Evolutionary conservation across 2,113 vertebrate species (phyloP).

Genomic region (Prionailurus viverrinus): DNA sequence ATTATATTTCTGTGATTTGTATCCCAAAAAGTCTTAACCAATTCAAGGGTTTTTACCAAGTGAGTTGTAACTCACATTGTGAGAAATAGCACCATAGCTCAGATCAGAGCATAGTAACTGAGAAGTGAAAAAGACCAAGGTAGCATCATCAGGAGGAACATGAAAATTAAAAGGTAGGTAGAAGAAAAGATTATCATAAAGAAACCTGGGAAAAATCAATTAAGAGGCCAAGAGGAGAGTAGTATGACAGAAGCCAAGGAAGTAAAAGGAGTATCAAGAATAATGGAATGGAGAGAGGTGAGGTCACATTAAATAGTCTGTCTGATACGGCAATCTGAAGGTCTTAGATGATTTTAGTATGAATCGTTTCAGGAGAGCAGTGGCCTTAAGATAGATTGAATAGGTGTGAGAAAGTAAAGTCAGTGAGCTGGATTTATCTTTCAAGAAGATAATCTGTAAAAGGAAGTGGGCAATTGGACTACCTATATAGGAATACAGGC

Average conservation of each 20-base stretch:
- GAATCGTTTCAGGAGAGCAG: neutral
- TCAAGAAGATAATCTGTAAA: neutral
- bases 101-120: neutral
- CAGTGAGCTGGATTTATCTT: neutral
- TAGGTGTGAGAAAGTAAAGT: neutral
- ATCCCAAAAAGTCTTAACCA: constrained; percentile 1
- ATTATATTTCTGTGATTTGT: neutral
- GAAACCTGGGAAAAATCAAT: neutral
- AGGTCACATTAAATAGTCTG: neutral
- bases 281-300: neutral
- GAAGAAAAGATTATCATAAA: neutral
- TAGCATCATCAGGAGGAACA: neutral
- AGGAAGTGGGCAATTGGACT: neutral
- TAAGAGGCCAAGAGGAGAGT: neutral
- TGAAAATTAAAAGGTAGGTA: neutral
- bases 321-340: neutral
- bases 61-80: neutral
- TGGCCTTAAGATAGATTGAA: neutral
- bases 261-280: neutral
- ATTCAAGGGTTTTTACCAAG: neutral
- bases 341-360: neutral
- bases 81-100: neutral
- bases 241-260: neutral
- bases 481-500: neutral
- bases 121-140: neutral